Conservation (phyloP, 2,113 vertebrate species). For the Pangasianodon hypophthalmus region DNA sequence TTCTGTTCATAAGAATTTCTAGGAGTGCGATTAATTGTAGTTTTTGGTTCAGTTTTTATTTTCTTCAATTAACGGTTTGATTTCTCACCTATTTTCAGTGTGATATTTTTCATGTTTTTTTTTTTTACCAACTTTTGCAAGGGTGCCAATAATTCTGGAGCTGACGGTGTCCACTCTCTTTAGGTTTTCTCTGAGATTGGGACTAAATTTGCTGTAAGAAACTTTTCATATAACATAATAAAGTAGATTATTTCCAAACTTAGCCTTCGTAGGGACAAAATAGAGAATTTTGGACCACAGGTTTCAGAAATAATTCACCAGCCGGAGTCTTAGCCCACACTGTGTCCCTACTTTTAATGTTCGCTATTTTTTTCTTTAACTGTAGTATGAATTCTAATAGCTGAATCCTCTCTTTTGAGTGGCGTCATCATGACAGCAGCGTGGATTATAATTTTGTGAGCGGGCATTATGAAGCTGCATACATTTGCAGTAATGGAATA, state of each 20-base stretch:
- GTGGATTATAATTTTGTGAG: conserved; percentile 34
- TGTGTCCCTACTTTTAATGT: not conserved
- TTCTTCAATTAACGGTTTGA: not conserved
- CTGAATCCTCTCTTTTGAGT: conserved; percentile 13
- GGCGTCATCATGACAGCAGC: conserved; percentile 38
- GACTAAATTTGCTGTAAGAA: not conserved
- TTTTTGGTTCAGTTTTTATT: not conserved
- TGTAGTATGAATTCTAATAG: conserved; percentile 1
- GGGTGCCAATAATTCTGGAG: too few relatives aligned
- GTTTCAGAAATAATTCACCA: not conserved
- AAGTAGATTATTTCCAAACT: not conserved
- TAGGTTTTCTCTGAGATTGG: too few relatives aligned
- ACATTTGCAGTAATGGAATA: conserved; percentile 51
- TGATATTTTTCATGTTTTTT: not conserved
- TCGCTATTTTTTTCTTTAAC: not conserved
- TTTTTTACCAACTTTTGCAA: not conserved
- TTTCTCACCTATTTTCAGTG: not conserved
- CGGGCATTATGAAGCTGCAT: conserved; percentile 42
- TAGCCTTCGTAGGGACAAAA: not conserved
- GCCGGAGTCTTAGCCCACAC: not conserved
- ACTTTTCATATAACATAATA: not conserved
- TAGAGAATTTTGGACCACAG: not conserved
- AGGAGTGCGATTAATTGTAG: too few relatives aligned
- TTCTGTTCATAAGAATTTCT: not conserved
- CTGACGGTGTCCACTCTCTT: not conserved